Base-by-base conservation (phyloP, 1,140 invertebrate species). In the Drosophila subobscura region DNA sequence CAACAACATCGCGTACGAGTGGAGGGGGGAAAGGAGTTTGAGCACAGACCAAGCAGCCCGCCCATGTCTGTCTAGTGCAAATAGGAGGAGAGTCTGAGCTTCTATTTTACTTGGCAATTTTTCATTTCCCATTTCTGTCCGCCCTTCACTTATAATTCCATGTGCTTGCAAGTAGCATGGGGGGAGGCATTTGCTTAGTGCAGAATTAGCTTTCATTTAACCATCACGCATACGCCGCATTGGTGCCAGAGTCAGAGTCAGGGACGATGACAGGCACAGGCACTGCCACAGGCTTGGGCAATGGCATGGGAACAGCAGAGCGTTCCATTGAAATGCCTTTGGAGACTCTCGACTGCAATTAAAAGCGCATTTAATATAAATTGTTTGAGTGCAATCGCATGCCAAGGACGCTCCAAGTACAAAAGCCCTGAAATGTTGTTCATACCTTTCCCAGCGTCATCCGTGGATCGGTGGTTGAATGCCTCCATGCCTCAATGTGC, bases 341-440 rank as follows among this genome's bases (percentile, higher is more conserved):
- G 64, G 52, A 61, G 45, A 53, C 61, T 42, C 54, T 79, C 45
- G 22, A 12, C 56, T 73, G 71, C 77, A 79, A 79, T 79, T 79
- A 79, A 79, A 79, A 79, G 64, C 71, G 72, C 74, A 77, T 77
- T 77, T 77, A 72, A 77, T 77, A 77, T 52, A 77, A 77, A 77
- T 77, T 77, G 66, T 77, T 77, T 72, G 59, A 70, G 66, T 70
- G 66, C 65, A 65, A 59, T 71, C 74, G 59, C 65, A 70, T 45
- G 54, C 65, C 73, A 71, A 77, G 73, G 64, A 61, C 74, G 67
- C 50, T 44, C 25, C 37, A 47, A 72, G 42, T 23, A 77, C 51
- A 41, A 23, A 46, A 42, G 29, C 49, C 50, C 49, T 68, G 33
- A 55, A 61, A 44, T 29, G 46, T 53, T 49, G 45, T 45, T 56